A percentile compares a stretch with the other conserved stretches of the same genome.
Conservation (phyloP, 2,888 invertebrate genomes). For the Apodemia mormo region DNA sequence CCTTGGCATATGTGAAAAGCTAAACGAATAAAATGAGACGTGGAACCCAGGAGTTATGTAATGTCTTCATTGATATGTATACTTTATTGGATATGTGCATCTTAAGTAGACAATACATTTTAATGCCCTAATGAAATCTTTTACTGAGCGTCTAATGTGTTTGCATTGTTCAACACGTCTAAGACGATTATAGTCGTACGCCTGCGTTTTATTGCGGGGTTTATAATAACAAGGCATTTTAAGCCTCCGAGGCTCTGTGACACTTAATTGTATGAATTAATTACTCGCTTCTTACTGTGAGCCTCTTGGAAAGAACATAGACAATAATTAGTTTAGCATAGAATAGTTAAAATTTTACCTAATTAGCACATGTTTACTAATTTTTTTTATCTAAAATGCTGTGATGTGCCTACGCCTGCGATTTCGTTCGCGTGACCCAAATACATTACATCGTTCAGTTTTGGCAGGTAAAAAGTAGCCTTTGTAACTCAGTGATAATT, state of each 20-base stretch:
- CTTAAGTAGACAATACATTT: slow-evolving; percentile 35
- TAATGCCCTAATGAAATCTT: slow-evolving; percentile 35
- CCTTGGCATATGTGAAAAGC: too few species aligned
- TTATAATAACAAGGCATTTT: slow-evolving; percentile 40
- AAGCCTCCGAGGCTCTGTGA: slow-evolving; percentile 18
- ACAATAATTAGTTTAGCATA: background rate
- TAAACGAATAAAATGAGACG: too few species aligned
- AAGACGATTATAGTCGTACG: slow-evolving; percentile 31
- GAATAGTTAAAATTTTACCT: background rate
- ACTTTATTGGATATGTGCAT: slow-evolving; percentile 36
- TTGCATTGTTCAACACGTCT: slow-evolving; percentile 34
- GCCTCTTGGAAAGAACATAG: background rate
- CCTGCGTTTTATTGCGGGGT: slow-evolving; percentile 50
- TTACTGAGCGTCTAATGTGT: slow-evolving; percentile 32
- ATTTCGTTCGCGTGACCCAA: too few species aligned
- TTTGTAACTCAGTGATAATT: too few species aligned
- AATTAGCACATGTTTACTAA: background rate
- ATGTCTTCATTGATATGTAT: slow-evolving; percentile 5
- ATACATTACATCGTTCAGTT: too few species aligned
- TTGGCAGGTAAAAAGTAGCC: too few species aligned
- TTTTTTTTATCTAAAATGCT: too few species aligned
- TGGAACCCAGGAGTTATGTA: background rate
- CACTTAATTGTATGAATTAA: slow-evolving; percentile 27
- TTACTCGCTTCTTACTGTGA: slow-evolving; percentile 19
- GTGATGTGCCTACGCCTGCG: too few species aligned